Evolutionary conservation across 2,888 invertebrate genomes (phyloP), one percentile per base, ranked within the genome.

Genomic region (Plebejus anna): DNA sequence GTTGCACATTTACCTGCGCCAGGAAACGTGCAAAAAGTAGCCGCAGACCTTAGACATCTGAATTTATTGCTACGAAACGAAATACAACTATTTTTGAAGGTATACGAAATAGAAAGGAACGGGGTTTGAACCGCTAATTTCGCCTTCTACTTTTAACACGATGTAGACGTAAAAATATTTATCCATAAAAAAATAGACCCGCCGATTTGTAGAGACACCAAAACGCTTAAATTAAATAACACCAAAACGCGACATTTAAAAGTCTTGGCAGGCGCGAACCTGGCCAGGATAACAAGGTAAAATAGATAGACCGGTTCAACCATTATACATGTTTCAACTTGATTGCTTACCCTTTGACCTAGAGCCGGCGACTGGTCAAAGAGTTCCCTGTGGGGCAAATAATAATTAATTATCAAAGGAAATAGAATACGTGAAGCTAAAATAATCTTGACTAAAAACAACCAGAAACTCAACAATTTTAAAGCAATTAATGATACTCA

Each of bases 101-200:
- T 42, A 32, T 73, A 73, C 73, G 16, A 73, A 73, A 73, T 73
- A 73, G 73, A 73, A 73, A 51, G 73, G 73, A 73, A 73, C 73
- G 32, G 73, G 73, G 55, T 51, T 16, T 5, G 51, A 32, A 66
- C 28, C 51, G 32, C 73, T 73, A 55, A 73, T 73, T 73, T 73
- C 73, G 73, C 51, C 32, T 73, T 55, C 73, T 73, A 73, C 71
- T 73, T 22, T 51, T 55, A 55, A 73, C 73, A 28, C 73, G 73
- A 73, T 55, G 51, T 73, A 6, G 28, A 73, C 47, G 72, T 55
- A 51, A 51, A 73, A 73, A 73, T 28, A 47, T 55, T 55, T 55
- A 55, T 73, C 11, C 51, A 11, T 73, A 51, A 73, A 73, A 73
- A 73, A 73, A 73, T 73, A 73, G 51, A 55, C 16, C n/a, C 55